Percentiles rank a stretch among this genome's conserved stretches.
Conservation (phyloP, 2,797 vertebrate genomes). For the Anguilla megastoma region DNA sequence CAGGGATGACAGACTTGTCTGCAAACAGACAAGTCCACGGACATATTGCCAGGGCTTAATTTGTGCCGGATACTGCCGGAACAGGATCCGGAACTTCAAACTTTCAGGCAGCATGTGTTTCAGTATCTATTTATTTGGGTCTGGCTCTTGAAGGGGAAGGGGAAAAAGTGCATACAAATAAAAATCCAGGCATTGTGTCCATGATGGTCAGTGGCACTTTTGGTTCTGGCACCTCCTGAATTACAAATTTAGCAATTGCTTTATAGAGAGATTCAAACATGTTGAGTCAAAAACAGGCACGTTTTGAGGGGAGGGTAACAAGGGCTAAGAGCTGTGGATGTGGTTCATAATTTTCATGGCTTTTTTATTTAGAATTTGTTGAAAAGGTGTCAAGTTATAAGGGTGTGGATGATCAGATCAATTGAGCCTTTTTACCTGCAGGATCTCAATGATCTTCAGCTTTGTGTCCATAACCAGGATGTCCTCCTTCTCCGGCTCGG, state of each 20-base stretch:
- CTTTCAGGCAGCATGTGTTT: neutral
- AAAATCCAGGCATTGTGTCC: too few species aligned
- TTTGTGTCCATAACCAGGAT: slow-evolving; percentile 99
- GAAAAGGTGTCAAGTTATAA: neutral
- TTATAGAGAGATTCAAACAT: neutral
- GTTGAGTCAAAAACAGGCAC: neutral
- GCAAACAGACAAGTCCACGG: neutral
- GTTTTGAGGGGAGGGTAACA: neutral
- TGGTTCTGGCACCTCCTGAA: neutral
- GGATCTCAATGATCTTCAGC: slow-evolving; percentile 96
- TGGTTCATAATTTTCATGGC: neutral
- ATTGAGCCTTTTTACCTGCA: slow-evolving; percentile 78
- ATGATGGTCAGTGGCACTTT: too few species aligned
- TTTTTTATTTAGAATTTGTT: neutral
- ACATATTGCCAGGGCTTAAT: neutral
- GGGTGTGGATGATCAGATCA: neutral
- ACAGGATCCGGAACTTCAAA: neutral
- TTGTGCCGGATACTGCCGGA: neutral
- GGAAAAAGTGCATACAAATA: too few species aligned
- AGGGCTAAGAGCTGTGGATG: neutral
- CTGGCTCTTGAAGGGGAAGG: neutral
- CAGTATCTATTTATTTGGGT: neutral
- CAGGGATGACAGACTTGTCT: neutral
- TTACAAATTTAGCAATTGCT: neutral
- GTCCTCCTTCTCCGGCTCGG: slow-evolving; percentile 92